Evolutionary conservation across 2,888 invertebrate species (phyloP).

Genomic region (Leptinotarsa haldemani): DNA sequence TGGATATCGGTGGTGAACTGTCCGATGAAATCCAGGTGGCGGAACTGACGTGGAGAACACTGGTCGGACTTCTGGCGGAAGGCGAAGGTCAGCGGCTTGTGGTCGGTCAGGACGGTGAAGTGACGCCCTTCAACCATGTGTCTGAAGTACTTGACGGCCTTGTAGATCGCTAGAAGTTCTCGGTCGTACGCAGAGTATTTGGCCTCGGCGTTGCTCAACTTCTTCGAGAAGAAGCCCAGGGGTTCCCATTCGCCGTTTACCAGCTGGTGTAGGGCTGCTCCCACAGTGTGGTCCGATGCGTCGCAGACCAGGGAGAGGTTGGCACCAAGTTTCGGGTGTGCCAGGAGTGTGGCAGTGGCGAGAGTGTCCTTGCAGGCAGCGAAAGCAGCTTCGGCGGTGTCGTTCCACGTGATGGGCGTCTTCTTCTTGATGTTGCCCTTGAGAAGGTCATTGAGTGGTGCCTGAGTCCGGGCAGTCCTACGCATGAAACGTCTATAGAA

Average conservation of each 20-base stretch:
- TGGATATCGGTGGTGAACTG: conserved; percentile 58
- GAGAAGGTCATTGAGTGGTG: too few species aligned
- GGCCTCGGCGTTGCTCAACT: too few species aligned
- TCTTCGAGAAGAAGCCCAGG: too few species aligned
- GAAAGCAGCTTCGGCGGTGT: too few species aligned
- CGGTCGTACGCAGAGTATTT: too few species aligned
- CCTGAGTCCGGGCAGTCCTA: not conserved
- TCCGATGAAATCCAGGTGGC: too few species aligned
- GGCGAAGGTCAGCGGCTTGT: conserved; percentile 57
- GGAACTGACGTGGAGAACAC: too few species aligned
- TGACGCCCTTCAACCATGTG: conserved; percentile 59
- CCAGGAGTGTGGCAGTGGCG: not conserved
- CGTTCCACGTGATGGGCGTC: too few species aligned
- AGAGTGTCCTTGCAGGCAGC: conserved; percentile 23
- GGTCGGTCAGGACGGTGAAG: conserved; percentile 56
- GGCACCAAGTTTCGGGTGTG: not conserved
- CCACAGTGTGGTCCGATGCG: conserved; percentile 44
- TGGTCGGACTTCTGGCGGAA: conserved; percentile 58
- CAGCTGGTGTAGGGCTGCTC: too few species aligned
- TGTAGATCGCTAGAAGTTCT: too few species aligned
- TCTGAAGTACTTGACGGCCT: conserved; percentile 57
- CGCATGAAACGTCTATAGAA: conserved; percentile 29
- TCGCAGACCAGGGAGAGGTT: not conserved
- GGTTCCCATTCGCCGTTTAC: too few species aligned
- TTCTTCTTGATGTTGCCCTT: too few species aligned